Conservation (phyloP, 2,797 vertebrate species). For the Acanthiza pusilla region DNA sequence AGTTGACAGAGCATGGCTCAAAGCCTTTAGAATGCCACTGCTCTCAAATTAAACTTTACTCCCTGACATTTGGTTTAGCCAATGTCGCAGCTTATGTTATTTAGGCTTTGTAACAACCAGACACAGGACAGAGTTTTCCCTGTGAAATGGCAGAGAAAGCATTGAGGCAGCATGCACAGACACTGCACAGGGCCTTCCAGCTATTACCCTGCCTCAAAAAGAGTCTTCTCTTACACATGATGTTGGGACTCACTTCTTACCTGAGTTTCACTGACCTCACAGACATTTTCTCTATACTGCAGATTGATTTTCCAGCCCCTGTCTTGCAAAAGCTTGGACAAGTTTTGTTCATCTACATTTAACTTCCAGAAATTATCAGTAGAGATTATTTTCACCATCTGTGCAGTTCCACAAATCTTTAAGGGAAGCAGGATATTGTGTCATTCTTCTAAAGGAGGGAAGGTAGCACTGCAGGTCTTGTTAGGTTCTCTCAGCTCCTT, state of each 20-base stretch:
- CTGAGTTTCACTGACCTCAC: not conserved
- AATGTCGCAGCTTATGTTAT: not conserved
- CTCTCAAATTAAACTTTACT: not conserved
- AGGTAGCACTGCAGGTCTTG: not conserved
- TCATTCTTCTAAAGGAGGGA: not conserved
- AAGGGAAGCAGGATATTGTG: not conserved
- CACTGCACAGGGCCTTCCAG: not conserved
- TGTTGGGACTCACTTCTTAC: not conserved
- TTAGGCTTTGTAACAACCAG: not conserved
- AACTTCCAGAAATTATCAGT: not conserved
- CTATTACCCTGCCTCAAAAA: not conserved
- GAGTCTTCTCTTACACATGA: not conserved
- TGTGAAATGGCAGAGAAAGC: not conserved
- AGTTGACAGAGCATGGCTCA: not conserved
- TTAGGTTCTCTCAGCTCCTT: not conserved
- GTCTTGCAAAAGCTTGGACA: not conserved
- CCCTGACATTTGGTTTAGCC: not conserved
- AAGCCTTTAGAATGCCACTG: not conserved
- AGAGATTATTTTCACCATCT: not conserved
- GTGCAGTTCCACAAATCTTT: not conserved
- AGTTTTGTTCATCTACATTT: not conserved
- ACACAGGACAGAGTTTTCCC: not conserved
- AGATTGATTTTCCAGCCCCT: not conserved
- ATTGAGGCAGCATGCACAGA: rapidly evolving
- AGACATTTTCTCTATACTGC: not conserved